A percentile compares a stretch with the other conserved stretches of the same genome.
Evolutionary conservation across 2,113 vertebrate genomes (phyloP).

Genomic region (Pedionomus torquatus): DNA sequence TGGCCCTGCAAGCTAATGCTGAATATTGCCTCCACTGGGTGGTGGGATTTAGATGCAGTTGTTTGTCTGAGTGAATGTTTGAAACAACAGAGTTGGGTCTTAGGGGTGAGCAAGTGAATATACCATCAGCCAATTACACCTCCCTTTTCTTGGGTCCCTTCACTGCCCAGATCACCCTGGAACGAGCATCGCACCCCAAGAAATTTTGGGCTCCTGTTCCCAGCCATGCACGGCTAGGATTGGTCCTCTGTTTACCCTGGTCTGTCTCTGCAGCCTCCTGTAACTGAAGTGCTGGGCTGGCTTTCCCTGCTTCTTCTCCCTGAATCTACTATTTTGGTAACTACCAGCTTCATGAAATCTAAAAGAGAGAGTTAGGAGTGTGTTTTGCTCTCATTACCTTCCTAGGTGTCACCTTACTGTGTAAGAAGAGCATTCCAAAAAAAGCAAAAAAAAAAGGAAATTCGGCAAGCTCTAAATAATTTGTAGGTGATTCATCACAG

Average conservation of each 20-base stretch:
- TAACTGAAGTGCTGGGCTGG: background rate
- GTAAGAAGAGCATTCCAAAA: background rate
- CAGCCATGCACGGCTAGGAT: background rate
- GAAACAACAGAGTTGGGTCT: background rate
- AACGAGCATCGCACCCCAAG: rapidly evolving
- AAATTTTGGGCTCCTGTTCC: background rate
- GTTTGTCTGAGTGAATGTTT: rapidly evolving
- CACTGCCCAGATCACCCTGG: background rate
- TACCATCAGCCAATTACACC: background rate
- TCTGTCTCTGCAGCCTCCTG: background rate
- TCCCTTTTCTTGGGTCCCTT: background rate
- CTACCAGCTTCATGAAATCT: background rate
- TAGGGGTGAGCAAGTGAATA: rapidly evolving
- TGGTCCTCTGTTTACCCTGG: background rate
- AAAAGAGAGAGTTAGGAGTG: background rate
- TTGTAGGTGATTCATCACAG: background rate
- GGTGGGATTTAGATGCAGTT: background rate
- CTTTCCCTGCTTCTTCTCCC: background rate
- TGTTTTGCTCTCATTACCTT: background rate
- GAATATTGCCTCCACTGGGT: background rate
- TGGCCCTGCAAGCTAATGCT: background rate
- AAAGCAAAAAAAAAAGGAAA: background rate
- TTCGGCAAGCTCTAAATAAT: background rate
- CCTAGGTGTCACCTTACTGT: background rate
- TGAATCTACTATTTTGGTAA: background rate